Conservation (phyloP, 1,140 invertebrate species). For the Drosophila melanica region DNA sequence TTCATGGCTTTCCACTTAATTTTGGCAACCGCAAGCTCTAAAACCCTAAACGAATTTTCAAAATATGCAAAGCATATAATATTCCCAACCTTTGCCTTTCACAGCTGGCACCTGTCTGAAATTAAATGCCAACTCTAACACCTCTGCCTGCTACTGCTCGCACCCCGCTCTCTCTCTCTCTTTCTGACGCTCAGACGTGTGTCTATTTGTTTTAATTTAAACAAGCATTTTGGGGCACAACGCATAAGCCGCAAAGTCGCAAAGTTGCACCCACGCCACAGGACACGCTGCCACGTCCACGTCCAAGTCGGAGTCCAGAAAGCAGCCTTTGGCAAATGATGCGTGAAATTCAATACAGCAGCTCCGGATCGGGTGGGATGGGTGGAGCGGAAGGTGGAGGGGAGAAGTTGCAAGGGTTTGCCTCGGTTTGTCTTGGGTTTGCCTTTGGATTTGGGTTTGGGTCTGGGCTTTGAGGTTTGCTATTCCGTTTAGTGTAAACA, state of each 20-base stretch:
- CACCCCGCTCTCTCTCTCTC: background rate
- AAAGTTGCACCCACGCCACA: constrained; percentile 58
- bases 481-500: constrained; percentile 47
- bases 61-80: constrained; percentile 63
- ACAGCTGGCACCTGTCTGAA: constrained; percentile 59
- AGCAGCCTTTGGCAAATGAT: constrained; percentile 73
- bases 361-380: background rate
- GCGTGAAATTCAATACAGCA: constrained; percentile 80
- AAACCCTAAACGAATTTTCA: constrained; percentile 49
- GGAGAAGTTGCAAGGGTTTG: background rate
- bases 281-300: constrained; percentile 14
- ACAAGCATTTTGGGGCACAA: constrained; percentile 31
- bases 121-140: constrained; percentile 57
- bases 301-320: constrained; percentile 27
- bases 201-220: constrained; percentile 73
- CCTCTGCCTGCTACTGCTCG: constrained; percentile 15
- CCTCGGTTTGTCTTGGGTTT: background rate
- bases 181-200: constrained; percentile 3
- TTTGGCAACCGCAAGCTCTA: constrained; percentile 44
- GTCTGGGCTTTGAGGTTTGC: constrained; percentile 13
- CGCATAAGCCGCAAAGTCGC: constrained; percentile 63
- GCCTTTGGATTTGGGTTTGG: constrained; percentile 15
- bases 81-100: constrained; percentile 22
- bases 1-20: constrained; percentile 29
- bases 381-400: background rate